Conservation (phyloP, 2,888 invertebrate genomes). For the Prostheceraeus crozeri region DNA sequence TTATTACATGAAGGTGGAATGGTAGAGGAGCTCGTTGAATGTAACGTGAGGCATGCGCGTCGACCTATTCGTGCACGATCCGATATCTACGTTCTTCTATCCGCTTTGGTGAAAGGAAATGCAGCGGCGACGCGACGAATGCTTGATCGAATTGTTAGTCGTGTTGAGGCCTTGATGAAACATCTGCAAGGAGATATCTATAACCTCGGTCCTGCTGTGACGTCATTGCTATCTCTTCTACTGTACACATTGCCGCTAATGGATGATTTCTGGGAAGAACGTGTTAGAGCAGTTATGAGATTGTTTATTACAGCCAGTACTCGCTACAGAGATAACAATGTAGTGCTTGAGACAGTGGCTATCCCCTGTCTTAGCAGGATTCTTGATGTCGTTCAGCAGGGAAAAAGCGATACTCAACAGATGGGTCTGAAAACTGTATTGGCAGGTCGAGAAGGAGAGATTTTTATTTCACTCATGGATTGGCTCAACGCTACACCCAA, state of each 20-base stretch:
- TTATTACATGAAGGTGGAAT: neutral
- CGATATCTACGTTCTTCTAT: neutral
- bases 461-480: no score
- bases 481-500: no score
- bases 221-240: no score
- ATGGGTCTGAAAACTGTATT: no score
- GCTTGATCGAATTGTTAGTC: neutral
- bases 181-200: neutral
- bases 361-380: no score
- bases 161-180: neutral
- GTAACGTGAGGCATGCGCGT: neutral
- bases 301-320: no score
- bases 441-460: no score
- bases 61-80: neutral
- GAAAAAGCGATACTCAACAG: no score
- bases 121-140: neutral
- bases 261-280: constrained; percentile 20
- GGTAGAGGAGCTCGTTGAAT: neutral
- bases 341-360: no score
- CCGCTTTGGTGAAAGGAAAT: neutral
- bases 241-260: neutral
- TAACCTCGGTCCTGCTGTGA: no score
- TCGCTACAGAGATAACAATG: no score
- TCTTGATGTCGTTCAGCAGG: no score
- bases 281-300: constrained; percentile 21